Evolutionary conservation across 2,113 vertebrate species (phyloP).

Genomic region (Eulemur macaco): DNA sequence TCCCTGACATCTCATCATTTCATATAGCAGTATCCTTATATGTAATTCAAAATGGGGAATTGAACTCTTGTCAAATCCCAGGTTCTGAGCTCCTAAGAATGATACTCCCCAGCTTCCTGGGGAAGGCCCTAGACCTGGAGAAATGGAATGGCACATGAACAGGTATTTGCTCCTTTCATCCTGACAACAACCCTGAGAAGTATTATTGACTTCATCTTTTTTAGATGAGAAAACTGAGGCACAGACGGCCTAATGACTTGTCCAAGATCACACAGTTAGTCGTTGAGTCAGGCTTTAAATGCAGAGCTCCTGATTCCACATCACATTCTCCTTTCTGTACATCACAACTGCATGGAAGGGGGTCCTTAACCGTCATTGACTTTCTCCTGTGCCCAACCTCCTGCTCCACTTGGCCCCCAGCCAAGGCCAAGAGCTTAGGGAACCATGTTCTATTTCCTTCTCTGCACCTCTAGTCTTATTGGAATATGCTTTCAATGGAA

Average conservation of each 20-base stretch:
- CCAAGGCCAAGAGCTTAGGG: background rate
- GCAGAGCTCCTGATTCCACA: background rate
- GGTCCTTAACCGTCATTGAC: background rate
- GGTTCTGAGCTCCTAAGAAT: background rate
- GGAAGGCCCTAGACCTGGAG: background rate
- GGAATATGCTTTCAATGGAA: background rate
- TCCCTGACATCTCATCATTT: background rate
- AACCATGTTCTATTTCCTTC: background rate
- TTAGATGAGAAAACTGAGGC: background rate
- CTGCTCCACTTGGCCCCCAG: background rate
- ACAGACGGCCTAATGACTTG: background rate
- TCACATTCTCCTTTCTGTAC: background rate
- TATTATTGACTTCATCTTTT: background rate
- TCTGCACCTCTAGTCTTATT: background rate
- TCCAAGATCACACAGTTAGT: background rate
- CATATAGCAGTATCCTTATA: background rate
- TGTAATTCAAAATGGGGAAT: background rate
- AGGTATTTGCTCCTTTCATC: background rate
- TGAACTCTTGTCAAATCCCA: background rate
- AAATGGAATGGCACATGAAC: background rate
- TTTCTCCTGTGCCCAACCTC: background rate
- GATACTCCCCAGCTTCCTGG: background rate
- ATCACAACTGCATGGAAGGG: background rate
- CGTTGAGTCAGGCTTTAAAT: background rate
- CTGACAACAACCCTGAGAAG: background rate